Base-by-base conservation (phyloP, 2,797 vertebrate species). In the Poeciliopsis presidionis region DNA sequence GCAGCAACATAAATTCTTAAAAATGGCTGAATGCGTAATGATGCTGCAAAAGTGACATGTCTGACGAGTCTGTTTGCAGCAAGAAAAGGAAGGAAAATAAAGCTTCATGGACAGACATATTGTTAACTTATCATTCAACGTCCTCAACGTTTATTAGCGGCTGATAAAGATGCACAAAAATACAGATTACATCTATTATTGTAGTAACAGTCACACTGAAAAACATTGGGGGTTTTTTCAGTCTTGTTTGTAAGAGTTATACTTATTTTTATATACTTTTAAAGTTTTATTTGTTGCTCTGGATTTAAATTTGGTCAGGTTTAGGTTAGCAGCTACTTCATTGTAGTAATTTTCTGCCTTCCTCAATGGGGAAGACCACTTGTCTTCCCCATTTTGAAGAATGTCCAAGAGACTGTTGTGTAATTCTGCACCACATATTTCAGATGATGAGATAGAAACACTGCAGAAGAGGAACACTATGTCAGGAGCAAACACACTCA, bases 1-100 rank as follows among this genome's bases (percentile, higher is more conserved):
- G 74, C 72, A 41, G 76, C 73, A 65, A 75, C 77, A 80, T 83
- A 28, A 20, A 81, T 84, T 81, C 41, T 30, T 73, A 70, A 75
- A 84, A 83, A 88, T 87, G 84, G 83, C 65, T 43, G 9, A 46
- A 61, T 53, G 63, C 74, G 73, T 80, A 76, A 79, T 41, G 11
- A n/a, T 22, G 74, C 41, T 43, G 2, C 61, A 69, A 41, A 41
- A 69, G 20, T 25, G 16, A 30, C 9, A 22, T 47, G 39, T 71
- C 20, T 45, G 9, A 30, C 16, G 14, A 39, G 39, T 71, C 25
- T 45, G 39, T 74, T 43, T 43, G 22, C 22, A 43, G 39, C 36
- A 41, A 39, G 63, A 25, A 25, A 41, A 25, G 5, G 22, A 69
- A 43, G 36, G 22, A 41, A 67, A 67, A 67, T 18, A 25, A 20